Base-by-base conservation (phyloP, 2,113 vertebrate genomes). In the Castor canadensis region DNA sequence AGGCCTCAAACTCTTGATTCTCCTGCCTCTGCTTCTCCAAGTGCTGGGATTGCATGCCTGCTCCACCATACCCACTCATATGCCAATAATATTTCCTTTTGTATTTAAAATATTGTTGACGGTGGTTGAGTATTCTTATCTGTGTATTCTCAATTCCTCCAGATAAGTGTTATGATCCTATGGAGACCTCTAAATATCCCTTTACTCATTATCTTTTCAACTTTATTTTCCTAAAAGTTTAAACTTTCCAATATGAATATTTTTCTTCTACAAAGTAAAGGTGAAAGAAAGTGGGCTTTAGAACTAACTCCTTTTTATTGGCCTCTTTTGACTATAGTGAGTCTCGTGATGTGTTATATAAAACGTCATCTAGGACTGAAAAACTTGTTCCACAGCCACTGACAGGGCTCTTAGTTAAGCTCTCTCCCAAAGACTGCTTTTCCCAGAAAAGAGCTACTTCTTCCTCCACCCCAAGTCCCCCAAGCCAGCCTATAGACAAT, bases 221-320 rank as follows among this genome's bases (percentile, higher is more conserved):
- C 3, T 32, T 73, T 72, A 9, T 86, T 80, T 5, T 45, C 52
- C 28, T 66, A 81, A 60, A 60, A 75, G 24, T 76, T 62, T 71
- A 28, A n/a, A 56, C 62, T 83, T 77, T 66, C n/a, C 54, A 72
- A 26, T 26, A 30, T 82, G 49, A 76, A 49, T 5, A 17, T 54
- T 24, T 76, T 87, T 87, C 24, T 76, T 94, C 22, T 82, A 76
- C 32, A 64, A 91, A 45, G 49, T 49, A 76, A 9, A 87, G 12
- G 26, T 30, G 26, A 30, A 32, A 49, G 28, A 43, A 45, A 76
- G 6, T 43, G 28, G 13, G 43, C 54, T 12, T 15, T 56, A 22
- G 52, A 76, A 38, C 17, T 3, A 11, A 8, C 15, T 71, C 15
- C 26, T 30, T n/a, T n/a, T n/a, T n/a, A n/a, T n/a, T n/a, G n/a